Conservation (phyloP, 2,797 vertebrate genomes). For the Halcyon leucocephala region DNA sequence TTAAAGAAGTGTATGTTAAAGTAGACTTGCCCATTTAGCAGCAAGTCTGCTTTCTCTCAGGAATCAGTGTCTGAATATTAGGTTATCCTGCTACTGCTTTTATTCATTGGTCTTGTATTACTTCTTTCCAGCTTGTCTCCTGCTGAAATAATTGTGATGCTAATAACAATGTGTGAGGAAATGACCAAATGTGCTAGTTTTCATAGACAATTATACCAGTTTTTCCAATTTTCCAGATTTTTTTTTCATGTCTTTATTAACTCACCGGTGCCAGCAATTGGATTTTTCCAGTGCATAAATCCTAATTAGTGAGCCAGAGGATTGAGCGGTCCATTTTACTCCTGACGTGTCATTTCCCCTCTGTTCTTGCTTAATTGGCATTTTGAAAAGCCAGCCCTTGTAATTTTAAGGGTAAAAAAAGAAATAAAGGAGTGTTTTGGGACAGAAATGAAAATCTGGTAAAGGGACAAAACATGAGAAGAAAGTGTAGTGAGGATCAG, state of each 20-base stretch:
- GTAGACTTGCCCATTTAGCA: background rate
- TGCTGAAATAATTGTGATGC: slow-evolving; percentile 66
- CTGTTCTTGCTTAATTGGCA: slow-evolving; percentile 50
- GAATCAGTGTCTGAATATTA: background rate
- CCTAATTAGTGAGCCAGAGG: slow-evolving; percentile 55
- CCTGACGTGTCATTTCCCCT: slow-evolving; percentile 51
- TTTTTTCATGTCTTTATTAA: slow-evolving; percentile 63
- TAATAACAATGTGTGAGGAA: slow-evolving; percentile 64
- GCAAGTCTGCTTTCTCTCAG: slow-evolving; percentile 44
- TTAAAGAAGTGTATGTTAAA: slow-evolving; percentile 31
- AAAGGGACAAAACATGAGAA: background rate
- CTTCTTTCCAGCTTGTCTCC: slow-evolving; percentile 56
- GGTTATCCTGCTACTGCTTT: slow-evolving; percentile 55
- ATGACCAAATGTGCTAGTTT: slow-evolving; percentile 62
- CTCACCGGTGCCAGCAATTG: slow-evolving; percentile 47
- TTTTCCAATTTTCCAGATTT: slow-evolving; percentile 63
- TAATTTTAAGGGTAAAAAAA: slow-evolving; percentile 29
- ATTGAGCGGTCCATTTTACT: slow-evolving; percentile 49
- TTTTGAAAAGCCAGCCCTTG: slow-evolving; percentile 14
- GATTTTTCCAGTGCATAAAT: slow-evolving; percentile 70
- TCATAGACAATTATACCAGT: slow-evolving; percentile 55
- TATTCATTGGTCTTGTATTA: slow-evolving; percentile 27
- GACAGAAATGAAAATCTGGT: slow-evolving; percentile 3
- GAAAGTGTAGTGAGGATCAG: background rate
- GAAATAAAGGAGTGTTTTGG: background rate